Conservation (phyloP, 2,113 vertebrate genomes). For the Talpa occidentalis region DNA sequence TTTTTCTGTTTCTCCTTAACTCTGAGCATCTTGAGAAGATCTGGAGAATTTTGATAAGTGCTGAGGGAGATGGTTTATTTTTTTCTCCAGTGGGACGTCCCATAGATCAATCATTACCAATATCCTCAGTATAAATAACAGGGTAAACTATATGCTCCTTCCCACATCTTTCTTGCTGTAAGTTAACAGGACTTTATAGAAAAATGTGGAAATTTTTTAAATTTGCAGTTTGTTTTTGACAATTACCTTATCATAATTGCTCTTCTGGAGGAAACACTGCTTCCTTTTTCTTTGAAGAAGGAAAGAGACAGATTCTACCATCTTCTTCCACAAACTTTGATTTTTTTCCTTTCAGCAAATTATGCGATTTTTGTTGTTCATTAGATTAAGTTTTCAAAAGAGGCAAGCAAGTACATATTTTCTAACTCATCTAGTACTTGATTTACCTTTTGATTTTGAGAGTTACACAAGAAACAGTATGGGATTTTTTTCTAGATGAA, state of each 20-base stretch:
- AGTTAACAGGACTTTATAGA: neutral
- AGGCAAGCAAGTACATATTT: constrained; percentile 15
- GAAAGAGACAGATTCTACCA: neutral
- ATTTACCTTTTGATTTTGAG: neutral
- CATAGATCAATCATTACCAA: neutral
- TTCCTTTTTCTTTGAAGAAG: neutral
- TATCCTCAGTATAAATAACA: neutral
- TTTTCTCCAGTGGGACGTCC: neutral
- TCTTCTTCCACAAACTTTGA: neutral
- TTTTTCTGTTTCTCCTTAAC: neutral
- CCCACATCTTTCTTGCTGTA: neutral
- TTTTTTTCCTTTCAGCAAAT: neutral
- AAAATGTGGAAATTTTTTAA: neutral
- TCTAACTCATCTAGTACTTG: neutral
- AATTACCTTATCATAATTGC: neutral
- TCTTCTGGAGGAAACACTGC: neutral
- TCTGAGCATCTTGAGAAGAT: fast-evolving
- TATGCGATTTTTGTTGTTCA: constrained; percentile 16
- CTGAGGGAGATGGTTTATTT: constrained; percentile 7
- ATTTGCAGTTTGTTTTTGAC: neutral
- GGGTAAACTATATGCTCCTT: neutral
- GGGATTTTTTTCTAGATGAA: neutral
- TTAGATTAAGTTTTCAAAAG: constrained; percentile 9
- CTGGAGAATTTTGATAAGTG: neutral
- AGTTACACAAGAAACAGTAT: neutral